Conservation (phyloP, 2,113 vertebrate species). For the Syngnathoides biaculeatus region DNA sequence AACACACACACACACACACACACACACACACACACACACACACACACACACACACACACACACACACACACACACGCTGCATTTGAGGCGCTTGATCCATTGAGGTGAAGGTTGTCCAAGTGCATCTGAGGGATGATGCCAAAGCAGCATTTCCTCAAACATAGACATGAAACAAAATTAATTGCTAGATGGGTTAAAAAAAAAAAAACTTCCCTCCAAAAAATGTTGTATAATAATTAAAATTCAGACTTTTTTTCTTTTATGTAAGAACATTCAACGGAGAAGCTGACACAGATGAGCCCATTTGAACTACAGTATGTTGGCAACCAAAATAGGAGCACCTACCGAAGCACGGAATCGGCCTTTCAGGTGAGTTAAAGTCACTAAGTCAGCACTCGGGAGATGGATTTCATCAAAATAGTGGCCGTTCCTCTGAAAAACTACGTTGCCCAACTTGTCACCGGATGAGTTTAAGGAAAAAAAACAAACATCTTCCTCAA, state of each 20-base stretch:
- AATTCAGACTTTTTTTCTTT: neutral
- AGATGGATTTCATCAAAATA: too few relatives aligned
- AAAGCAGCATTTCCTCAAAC: neutral
- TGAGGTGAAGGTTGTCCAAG: neutral
- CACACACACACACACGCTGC: neutral
- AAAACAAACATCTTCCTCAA: too few relatives aligned
- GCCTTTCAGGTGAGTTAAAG: too few relatives aligned
- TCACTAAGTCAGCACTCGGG: too few relatives aligned
- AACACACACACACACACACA: conserved; percentile 28
- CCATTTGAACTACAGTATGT: neutral
- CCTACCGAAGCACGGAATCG: neutral
- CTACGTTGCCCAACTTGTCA: too few relatives aligned
- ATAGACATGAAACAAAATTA: too few relatives aligned
- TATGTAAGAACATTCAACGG: neutral
- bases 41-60: too few relatives aligned
- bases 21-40: too few relatives aligned
- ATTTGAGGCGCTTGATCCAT: neutral
- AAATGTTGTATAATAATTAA: neutral
- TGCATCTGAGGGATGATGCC: neutral
- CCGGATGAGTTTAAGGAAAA: too few relatives aligned
- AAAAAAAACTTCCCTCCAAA: neutral
- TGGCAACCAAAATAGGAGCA: neutral
- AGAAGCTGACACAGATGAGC: neutral
- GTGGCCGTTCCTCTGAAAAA: too few relatives aligned
- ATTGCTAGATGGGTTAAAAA: neutral